phyloP scores from a whole-genome alignment of 2,113 vertebrate species.

The Toxostoma redivivum region DNA sequence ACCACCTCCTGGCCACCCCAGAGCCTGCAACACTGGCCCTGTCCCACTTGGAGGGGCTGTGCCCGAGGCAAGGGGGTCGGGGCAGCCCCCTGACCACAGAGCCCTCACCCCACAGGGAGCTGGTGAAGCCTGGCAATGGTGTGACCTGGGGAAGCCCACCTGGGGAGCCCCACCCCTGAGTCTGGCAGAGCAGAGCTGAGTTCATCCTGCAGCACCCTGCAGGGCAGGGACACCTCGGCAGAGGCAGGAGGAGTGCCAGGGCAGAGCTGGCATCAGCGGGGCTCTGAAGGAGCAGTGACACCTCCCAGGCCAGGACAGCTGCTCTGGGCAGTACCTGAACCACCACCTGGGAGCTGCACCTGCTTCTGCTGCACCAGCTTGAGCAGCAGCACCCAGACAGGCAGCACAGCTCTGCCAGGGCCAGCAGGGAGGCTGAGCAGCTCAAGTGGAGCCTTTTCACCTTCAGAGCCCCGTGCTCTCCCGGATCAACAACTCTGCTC shows the following conservation, averaged over 20 bases:
- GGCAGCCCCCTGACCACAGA: neutral
- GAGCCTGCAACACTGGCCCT: neutral
- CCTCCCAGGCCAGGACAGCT: neutral
- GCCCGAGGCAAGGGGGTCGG: neutral
- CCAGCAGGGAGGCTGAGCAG: neutral
- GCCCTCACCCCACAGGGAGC: neutral
- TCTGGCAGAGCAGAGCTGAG: neutral
- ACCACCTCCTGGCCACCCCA: neutral
- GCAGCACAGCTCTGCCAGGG: neutral
- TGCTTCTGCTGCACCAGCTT: neutral
- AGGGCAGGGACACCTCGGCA: fast-evolving
- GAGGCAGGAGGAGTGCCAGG: neutral
- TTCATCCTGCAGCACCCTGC: neutral
- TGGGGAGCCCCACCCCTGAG: neutral
- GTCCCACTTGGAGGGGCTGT: neutral
- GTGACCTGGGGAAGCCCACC: fast-evolving
- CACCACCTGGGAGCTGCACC: neutral
- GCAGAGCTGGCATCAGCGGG: neutral
- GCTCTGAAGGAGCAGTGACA: neutral
- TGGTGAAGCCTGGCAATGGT: fast-evolving
- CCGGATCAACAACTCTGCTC: neutral
- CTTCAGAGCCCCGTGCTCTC: neutral
- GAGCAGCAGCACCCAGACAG: neutral
- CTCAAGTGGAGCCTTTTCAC: neutral
- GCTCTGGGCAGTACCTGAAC: neutral